Percentiles rank a stretch among this genome's conserved stretches.
phyloP scores from a whole-genome alignment of 2,888 invertebrate species.

The Calameuta idolon region DNA sequence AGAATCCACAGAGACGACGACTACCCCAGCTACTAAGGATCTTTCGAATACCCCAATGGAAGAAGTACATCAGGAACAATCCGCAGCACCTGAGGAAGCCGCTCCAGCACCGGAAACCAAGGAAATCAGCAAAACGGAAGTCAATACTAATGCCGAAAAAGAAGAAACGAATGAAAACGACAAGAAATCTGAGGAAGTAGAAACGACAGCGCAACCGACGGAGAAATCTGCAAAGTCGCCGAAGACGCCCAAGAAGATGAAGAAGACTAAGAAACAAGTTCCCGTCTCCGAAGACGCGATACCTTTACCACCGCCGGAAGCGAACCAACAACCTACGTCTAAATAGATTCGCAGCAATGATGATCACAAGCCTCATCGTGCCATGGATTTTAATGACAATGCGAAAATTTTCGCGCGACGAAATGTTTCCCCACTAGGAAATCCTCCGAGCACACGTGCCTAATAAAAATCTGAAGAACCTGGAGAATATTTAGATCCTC shows the following conservation, averaged over 20 bases:
- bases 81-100: background rate
- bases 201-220: background rate
- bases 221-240: slow-evolving; percentile 30
- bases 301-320: slow-evolving; percentile 57
- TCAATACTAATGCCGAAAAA: background rate
- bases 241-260: slow-evolving; percentile 50
- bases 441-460: too few relatives aligned
- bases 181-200: slow-evolving; percentile 17
- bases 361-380: background rate
- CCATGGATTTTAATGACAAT: background rate
- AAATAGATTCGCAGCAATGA: background rate
- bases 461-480: too few relatives aligned
- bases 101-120: slow-evolving; percentile 6
- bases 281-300: slow-evolving; percentile 57
- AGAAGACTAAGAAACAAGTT: slow-evolving; percentile 52
- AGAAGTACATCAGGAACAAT: background rate
- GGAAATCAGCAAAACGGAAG: slow-evolving; percentile 1
- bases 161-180: slow-evolving; percentile 25
- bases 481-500: too few relatives aligned
- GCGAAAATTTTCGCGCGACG: background rate
- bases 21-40: background rate
- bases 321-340: slow-evolving; percentile 16
- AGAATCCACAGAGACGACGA: background rate
- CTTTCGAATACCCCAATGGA: background rate
- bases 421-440: too few relatives aligned